Evolutionary conservation across 2,113 vertebrate genomes (phyloP).

Genomic region (Caranx melampygus): DNA sequence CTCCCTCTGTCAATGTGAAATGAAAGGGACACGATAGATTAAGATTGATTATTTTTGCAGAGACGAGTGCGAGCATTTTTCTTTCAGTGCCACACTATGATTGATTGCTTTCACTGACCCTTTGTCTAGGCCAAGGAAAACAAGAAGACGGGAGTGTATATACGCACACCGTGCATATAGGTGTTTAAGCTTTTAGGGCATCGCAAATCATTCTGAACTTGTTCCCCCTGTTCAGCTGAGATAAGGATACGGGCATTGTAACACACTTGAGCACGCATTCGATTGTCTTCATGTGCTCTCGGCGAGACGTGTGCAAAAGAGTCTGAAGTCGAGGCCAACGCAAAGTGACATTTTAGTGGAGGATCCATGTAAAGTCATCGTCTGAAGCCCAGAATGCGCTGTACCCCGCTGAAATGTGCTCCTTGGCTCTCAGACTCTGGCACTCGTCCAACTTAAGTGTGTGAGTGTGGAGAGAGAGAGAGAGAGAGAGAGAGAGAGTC

Average conservation of each 20-base stretch:
- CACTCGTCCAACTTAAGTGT: conserved; percentile 34
- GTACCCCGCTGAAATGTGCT: conserved; percentile 26
- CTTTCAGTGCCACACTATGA: conserved; percentile 18
- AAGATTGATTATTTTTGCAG: conserved; percentile 59
- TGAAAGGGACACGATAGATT: conserved; percentile 51
- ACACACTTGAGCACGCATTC: conserved; percentile 2
- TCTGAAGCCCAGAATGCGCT: conserved; percentile 39
- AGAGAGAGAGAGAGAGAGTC: not conserved
- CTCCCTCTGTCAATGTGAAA: conserved; percentile 44
- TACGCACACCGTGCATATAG: not conserved
- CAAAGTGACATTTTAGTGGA: conserved; percentile 39
- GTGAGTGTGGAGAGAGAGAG: conserved; percentile 10
- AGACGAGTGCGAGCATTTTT: conserved; percentile 31
- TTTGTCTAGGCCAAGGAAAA: conserved; percentile 41
- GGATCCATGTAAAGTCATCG: conserved; percentile 27
- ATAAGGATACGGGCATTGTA: conserved; percentile 43
- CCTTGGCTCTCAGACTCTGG: conserved; percentile 39
- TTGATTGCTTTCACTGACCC: conserved; percentile 59
- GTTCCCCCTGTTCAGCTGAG: conserved; percentile 52
- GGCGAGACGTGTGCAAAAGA: not conserved
- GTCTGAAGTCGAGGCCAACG: conserved; percentile 38
- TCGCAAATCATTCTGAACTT: conserved; percentile 54
- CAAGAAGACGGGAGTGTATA: not conserved
- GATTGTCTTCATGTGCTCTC: conserved; percentile 38
- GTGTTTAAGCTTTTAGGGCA: conserved; percentile 44